Evolutionary conservation across 2,113 vertebrate genomes (phyloP).

Genomic region (human): DNA sequence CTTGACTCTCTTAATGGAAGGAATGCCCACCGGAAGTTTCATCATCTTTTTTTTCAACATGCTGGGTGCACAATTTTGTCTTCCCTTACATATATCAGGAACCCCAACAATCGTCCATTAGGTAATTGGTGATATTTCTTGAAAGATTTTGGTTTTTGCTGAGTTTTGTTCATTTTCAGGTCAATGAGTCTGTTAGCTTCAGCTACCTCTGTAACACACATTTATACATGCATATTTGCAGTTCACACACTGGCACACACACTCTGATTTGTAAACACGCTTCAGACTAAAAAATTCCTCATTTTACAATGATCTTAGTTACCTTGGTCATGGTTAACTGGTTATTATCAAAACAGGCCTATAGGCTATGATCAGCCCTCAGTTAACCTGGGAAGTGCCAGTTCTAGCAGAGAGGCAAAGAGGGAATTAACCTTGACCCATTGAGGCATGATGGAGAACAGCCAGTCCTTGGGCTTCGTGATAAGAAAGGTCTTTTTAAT

Average conservation of each 20-base stretch:
- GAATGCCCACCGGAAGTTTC: neutral
- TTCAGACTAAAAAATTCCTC: neutral
- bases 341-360: slow-evolving; percentile 16
- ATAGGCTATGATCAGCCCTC: neutral
- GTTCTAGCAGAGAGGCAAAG: neutral
- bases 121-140: neutral
- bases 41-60: neutral
- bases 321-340: neutral
- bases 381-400: neutral
- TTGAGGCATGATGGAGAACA: neutral
- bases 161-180: neutral
- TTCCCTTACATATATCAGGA: neutral
- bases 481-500: slow-evolving; percentile 46
- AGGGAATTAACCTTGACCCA: slow-evolving; percentile 28
- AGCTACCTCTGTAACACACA: neutral
- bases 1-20: neutral
- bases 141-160: slow-evolving; percentile 4
- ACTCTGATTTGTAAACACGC: neutral
- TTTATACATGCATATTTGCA: neutral
- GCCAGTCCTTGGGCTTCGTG: neutral
- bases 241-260: neutral
- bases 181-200: neutral
- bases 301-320: slow-evolving; percentile 18
- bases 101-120: neutral
- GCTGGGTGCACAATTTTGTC: neutral